Conservation (phyloP, 2,888 invertebrate genomes). For the Baronia brevicornis region DNA sequence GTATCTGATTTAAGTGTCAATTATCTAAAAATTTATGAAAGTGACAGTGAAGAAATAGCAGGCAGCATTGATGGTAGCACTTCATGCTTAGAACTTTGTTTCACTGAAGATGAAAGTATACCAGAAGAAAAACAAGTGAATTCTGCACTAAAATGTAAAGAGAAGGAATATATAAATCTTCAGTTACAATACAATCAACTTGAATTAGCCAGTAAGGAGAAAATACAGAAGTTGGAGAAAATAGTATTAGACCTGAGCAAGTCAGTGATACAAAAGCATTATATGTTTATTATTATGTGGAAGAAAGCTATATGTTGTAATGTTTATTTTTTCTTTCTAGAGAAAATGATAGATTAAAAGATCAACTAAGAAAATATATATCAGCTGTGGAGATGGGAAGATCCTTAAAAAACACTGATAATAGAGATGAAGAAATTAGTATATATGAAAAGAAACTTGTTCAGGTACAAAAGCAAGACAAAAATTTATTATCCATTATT, state of each 20-base stretch:
- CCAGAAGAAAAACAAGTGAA: conserved; percentile 49
- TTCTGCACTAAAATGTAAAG: conserved; percentile 54
- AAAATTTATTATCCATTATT: too few relatives aligned
- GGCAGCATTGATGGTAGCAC: conserved; percentile 67
- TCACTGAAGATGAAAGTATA: conserved; percentile 61
- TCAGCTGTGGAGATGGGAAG: conserved; percentile 92
- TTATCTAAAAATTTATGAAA: conserved; percentile 64
- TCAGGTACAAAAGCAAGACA: conserved; percentile 80
- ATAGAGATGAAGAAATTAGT: conserved; percentile 79
- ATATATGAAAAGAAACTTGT: conserved; percentile 91
- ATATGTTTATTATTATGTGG: conserved; percentile 1
- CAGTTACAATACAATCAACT: conserved; percentile 70
- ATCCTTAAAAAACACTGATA: conserved; percentile 79
- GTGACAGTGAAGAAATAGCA: conserved; percentile 65
- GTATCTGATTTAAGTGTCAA: conserved; percentile 58
- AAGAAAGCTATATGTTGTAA: neutral
- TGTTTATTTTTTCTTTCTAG: conserved; percentile 49
- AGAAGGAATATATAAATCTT: conserved; percentile 67
- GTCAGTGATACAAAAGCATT: conserved; percentile 43
- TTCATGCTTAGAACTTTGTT: conserved; percentile 66
- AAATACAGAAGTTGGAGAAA: conserved; percentile 63
- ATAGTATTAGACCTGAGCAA: conserved; percentile 79
- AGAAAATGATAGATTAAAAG: conserved; percentile 89
- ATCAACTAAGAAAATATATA: conserved; percentile 89
- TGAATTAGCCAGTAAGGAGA: conserved; percentile 60